Base-by-base conservation (phyloP, 2,797 vertebrate genomes). In the Psittacula echo region DNA sequence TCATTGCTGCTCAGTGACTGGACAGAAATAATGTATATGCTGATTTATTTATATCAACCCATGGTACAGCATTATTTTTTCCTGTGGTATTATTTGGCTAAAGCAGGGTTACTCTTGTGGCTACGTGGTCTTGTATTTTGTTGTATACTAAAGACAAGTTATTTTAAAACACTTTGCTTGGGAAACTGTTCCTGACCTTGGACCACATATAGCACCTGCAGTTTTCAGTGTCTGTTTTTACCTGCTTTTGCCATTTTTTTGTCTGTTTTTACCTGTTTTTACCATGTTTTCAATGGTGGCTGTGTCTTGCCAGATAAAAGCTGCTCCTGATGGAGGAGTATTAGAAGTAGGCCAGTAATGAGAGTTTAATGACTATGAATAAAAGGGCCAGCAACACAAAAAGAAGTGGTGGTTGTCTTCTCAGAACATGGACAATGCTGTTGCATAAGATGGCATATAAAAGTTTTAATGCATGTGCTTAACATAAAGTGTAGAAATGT, bases 371-470 rank as follows among this genome's bases (percentile, higher is more conserved):
- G 34, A 16, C 11, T n/a, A 0, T 58, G 18, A 71, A 45, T 74
- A 58, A 87, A 41, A 45, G 37, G 34, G 11, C 9, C 61, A 64
- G n/a, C 41, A 51, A 4, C 30, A 23, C 7, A 39, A 18, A 37
- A 54, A 58, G 2, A 74, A 51, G 26, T 30, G 20, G 13, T 82
- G 41, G 3, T 48, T 32, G 8, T 42, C 47, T 44, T 61, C 61
- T 67, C 58, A 6, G 2, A 19, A 3, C 0, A 0, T 37, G 41
- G 22, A 27, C 11, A 60, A 26, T 61, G 19, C 18, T 22, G 3
- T 5, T n/a, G 11, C 2, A 0, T 39, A 15, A n/a, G 16, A 42
- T 71, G 14, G 29, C 2, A 14, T 51, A 6, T 20, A 9, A 3
- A 65, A 47, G 16, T 76, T 75, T 48, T 54, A 12, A 34, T 37